Conservation (phyloP, 2,888 invertebrate species). For the Stictocephala bisonia region DNA sequence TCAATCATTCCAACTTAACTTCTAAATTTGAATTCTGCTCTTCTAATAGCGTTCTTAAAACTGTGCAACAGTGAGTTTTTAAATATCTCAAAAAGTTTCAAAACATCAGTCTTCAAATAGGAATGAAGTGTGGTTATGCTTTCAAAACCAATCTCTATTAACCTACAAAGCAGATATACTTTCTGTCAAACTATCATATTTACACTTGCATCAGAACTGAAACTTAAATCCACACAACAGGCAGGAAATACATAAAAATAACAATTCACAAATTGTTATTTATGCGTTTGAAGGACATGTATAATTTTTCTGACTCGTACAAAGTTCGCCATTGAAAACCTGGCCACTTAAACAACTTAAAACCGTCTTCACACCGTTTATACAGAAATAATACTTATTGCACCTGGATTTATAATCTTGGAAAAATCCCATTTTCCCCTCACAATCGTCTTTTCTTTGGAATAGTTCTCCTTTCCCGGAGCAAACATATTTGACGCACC, state of each 20-base stretch:
- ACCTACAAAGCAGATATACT: too few relatives aligned
- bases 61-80: too few relatives aligned
- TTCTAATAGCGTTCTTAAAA: too few relatives aligned
- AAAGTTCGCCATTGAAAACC: conserved; percentile 71
- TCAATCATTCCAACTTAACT: too few relatives aligned
- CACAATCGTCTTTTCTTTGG: neutral
- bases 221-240: neutral
- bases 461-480: neutral
- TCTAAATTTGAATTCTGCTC: too few relatives aligned
- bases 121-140: neutral
- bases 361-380: conserved; percentile 67
- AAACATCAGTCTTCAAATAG: neutral
- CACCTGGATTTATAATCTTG: conserved; percentile 68
- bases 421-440: conserved; percentile 69
- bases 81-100: too few relatives aligned
- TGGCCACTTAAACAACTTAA: conserved; percentile 67
- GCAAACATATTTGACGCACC: conserved; percentile 26
- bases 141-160: neutral
- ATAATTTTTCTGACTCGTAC: conserved; percentile 66
- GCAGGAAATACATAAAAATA: neutral
- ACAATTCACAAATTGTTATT: neutral
- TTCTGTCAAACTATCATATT: neutral
- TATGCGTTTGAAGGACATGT: conserved; percentile 64
- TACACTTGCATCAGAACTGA: neutral
- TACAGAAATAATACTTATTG: conserved; percentile 70